These are phyloP conservation scores for Gastrophryne carolinensis DNA, from an alignment of 2,797 vertebrate genomes.

Conservation along the genomic window DNA sequence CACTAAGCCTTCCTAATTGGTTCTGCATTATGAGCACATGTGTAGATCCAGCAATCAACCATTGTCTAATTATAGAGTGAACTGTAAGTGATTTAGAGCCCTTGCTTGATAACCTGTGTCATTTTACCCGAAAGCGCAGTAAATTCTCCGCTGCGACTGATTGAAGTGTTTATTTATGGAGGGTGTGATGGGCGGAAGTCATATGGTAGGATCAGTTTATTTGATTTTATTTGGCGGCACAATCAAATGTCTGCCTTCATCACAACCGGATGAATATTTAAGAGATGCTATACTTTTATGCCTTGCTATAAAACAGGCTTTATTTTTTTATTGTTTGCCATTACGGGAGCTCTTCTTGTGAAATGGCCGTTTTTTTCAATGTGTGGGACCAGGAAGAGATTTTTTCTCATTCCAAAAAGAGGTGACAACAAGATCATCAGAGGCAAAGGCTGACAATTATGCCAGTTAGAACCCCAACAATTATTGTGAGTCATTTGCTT, in stretches of 20 bases:
- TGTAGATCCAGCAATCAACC: conserved; percentile 47
- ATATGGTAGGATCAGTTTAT: conserved; percentile 1
- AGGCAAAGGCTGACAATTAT: no score
- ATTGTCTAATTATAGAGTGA: conserved; percentile 48
- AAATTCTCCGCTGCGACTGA: conserved; percentile 4
- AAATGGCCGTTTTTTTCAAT: background rate
- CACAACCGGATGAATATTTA: conserved; percentile 46
- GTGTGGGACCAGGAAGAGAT: background rate
- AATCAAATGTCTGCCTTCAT: conserved; percentile 30
- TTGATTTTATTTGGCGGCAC: background rate
- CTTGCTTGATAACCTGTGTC: conserved; percentile 32
- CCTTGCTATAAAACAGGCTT: conserved; percentile 1
- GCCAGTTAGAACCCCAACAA: no score
- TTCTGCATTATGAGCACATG: conserved; percentile 47
- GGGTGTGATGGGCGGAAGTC: background rate
- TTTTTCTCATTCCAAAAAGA: background rate
- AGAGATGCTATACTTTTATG: conserved; percentile 26
- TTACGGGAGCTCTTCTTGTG: conserved; percentile 13
- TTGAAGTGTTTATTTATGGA: conserved; percentile 25
- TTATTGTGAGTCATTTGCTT: no score
- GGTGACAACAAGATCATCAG: no score
- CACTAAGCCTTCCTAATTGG: conserved; percentile 47
- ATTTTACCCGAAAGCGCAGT: conserved; percentile 15
- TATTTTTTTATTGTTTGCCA: conserved; percentile 12
- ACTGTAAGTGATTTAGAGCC: conserved; percentile 43